Evolutionary conservation across 2,888 invertebrate species (phyloP).

Genomic region (Orthosia gracilis): DNA sequence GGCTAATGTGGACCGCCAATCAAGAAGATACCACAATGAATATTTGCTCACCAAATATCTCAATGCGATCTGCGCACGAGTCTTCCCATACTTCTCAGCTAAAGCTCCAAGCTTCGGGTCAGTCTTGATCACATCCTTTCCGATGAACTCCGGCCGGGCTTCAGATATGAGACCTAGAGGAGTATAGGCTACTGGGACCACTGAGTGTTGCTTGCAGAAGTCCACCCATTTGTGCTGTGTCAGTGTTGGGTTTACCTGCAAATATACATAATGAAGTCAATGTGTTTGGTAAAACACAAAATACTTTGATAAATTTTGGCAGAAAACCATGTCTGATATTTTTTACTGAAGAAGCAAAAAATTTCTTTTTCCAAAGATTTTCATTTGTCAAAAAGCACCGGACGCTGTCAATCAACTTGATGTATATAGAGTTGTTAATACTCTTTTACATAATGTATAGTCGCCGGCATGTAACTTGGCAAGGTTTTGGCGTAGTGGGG

Average conservation of each 20-base stretch:
- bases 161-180: conserved; percentile 92
- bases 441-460: no score
- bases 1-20: no score
- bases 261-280: conserved; percentile 9
- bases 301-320: no score
- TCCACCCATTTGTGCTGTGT: conserved; percentile 93
- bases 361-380: no score
- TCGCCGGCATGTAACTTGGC: no score
- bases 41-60: conserved; percentile 92
- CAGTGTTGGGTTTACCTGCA: conserved; percentile 92
- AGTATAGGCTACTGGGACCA: conserved; percentile 94
- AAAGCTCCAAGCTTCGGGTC: conserved; percentile 91
- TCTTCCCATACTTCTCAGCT: conserved; percentile 92
- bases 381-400: no score
- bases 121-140: conserved; percentile 90
- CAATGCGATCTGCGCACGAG: conserved; percentile 92
- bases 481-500: no score
- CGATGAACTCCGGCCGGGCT: conserved; percentile 87
- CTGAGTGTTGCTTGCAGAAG: conserved; percentile 92
- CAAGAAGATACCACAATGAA: neutral
- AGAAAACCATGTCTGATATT: no score
- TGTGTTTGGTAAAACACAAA: neutral
- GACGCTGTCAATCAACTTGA: no score
- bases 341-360: no score
- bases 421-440: no score